Evolutionary conservation across 1,140 invertebrate species (phyloP).

Genomic region (Tribolium castaneum): DNA sequence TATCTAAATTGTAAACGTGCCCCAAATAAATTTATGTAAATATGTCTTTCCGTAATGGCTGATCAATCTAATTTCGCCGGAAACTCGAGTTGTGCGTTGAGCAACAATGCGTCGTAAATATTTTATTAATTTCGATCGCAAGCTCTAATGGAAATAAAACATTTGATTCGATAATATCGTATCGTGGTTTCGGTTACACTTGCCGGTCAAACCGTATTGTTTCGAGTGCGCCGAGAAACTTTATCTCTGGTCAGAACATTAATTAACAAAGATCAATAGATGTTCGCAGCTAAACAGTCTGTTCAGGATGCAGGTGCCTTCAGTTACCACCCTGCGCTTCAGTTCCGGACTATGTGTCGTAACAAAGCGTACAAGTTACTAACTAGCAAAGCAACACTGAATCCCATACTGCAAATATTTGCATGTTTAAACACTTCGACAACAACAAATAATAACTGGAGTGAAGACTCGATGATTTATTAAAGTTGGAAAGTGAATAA

Average conservation of each 20-base stretch:
- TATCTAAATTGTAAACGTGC: slow-evolving; percentile 25
- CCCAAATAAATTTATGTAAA: slow-evolving; percentile 33
- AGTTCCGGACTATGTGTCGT: slow-evolving; percentile 38
- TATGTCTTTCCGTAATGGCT: slow-evolving; percentile 19
- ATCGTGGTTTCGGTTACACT: background rate
- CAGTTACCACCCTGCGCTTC: slow-evolving; percentile 14
- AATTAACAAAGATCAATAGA: slow-evolving; percentile 47
- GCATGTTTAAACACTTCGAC: slow-evolving; percentile 16
- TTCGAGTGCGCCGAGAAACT: slow-evolving; percentile 32
- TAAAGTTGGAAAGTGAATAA: background rate
- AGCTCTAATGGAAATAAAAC: slow-evolving; percentile 6
- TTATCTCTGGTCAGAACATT: slow-evolving; percentile 33
- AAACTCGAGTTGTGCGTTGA: slow-evolving; percentile 18
- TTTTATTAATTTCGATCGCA: slow-evolving; percentile 25
- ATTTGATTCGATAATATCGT: background rate
- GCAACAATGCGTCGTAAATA: slow-evolving; percentile 19
- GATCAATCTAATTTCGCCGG: slow-evolving; percentile 21
- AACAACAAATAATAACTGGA: slow-evolving; percentile 26
- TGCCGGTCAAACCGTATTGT: background rate
- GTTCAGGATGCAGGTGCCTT: slow-evolving; percentile 41
- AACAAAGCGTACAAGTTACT: slow-evolving; percentile 40
- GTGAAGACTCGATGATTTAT: slow-evolving; percentile 7
- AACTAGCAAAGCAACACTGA: slow-evolving; percentile 29
- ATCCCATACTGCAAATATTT: slow-evolving; percentile 27
- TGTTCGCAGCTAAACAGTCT: slow-evolving; percentile 28